These are phyloP conservation scores for Scophthalmus maximus DNA, from an alignment of 2,113 vertebrate species.

Conservation along the genomic window DNA sequence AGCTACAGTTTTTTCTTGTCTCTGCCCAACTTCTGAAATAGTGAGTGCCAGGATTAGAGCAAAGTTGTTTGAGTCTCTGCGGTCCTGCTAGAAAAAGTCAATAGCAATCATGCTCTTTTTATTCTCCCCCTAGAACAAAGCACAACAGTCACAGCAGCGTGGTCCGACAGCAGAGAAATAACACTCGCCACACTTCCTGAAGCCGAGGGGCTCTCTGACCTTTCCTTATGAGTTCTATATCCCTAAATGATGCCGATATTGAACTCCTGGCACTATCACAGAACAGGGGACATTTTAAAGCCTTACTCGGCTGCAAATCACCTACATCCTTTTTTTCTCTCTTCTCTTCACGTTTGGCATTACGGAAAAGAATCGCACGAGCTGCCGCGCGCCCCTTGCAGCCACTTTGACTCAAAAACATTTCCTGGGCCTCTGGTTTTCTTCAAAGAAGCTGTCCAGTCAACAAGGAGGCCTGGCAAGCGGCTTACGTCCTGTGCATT, in stretches of 20 bases:
- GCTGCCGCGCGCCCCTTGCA: constrained; percentile 22
- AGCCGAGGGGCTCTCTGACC: constrained; percentile 68
- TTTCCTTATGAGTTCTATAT: constrained; percentile 73
- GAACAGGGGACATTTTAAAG: constrained; percentile 59
- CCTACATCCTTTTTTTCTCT: constrained; percentile 27
- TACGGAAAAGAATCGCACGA: constrained; percentile 40
- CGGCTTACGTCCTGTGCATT: constrained; percentile 69
- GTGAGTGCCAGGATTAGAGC: constrained; percentile 44
- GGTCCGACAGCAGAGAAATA: constrained; percentile 49
- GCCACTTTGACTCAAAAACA: constrained; percentile 54
- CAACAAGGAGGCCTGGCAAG: constrained; percentile 45
- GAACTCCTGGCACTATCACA: constrained; percentile 55
- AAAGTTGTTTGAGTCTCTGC: constrained; percentile 63
- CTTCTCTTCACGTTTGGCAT: constrained; percentile 31
- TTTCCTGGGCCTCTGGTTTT: constrained; percentile 57
- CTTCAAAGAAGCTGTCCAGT: constrained; percentile 58
- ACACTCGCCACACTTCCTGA: constrained; percentile 56
- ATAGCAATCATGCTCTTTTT: constrained; percentile 72
- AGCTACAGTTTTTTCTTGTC: constrained; percentile 44
- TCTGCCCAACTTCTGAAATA: constrained; percentile 52
- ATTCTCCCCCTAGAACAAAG: constrained; percentile 71
- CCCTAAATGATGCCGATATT: constrained; percentile 72
- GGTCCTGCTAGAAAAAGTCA: constrained; percentile 77
- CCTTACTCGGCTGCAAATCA: constrained; percentile 75
- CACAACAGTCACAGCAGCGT: constrained; percentile 43